phyloP scores from a whole-genome alignment of 2,113 vertebrate species.

The Ochotona princeps region DNA sequence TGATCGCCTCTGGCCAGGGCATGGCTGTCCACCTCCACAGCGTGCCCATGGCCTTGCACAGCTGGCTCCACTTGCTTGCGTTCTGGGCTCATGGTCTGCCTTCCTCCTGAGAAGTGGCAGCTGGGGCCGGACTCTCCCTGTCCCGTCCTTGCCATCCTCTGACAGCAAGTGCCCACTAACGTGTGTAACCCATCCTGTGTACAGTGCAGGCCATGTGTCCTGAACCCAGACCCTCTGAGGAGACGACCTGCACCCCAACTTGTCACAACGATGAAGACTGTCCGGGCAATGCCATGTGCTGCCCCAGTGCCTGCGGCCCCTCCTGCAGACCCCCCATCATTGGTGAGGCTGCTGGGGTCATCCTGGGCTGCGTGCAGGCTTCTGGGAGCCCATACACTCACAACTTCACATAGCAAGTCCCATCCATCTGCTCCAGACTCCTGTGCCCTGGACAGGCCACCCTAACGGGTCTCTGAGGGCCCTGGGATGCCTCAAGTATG shows the following conservation, averaged over 20 bases:
- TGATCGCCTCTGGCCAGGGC: background rate
- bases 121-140: fast-evolving
- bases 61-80: background rate
- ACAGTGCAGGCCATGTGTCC: background rate
- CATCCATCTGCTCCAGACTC: background rate
- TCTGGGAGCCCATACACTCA: background rate
- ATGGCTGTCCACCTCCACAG: background rate
- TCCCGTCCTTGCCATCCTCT: background rate
- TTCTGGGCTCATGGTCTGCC: background rate
- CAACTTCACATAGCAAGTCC: no score
- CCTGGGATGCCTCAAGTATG: background rate
- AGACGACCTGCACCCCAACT: background rate
- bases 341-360: background rate
- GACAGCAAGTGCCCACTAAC: background rate
- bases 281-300: background rate
- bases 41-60: background rate
- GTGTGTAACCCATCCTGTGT: background rate
- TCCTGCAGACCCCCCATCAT: background rate
- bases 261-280: background rate
- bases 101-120: background rate
- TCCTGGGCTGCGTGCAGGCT: background rate
- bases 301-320: background rate
- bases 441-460: background rate
- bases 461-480: background rate
- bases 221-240: background rate